Percentiles rank a stretch among this genome's conserved stretches.
These are phyloP conservation scores for Arenaria interpres DNA, from an alignment of 2,113 vertebrate species.

Conservation along the genomic window DNA sequence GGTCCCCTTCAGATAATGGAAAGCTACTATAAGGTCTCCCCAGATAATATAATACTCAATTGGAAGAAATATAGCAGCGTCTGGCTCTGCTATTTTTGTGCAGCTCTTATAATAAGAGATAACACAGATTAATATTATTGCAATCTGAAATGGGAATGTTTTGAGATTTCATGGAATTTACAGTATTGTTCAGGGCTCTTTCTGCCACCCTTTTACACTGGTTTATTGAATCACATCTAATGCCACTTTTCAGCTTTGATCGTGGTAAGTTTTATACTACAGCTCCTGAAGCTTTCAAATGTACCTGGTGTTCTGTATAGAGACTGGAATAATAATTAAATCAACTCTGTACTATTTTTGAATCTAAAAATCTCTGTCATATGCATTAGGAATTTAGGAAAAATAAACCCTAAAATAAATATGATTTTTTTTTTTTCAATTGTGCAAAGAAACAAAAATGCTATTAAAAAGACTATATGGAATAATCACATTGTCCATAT, in stretches of 20 bases:
- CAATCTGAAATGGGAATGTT: neutral
- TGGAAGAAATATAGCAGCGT: neutral
- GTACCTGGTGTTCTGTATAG: neutral
- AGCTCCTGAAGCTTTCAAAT: neutral
- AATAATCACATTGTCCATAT: neutral
- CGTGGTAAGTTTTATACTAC: neutral
- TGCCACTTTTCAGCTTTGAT: neutral
- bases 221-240: neutral
- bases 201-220: neutral
- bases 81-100: neutral
- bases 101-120: neutral
- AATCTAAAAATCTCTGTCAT: neutral
- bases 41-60: neutral
- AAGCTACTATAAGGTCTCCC: neutral
- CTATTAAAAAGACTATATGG: neutral
- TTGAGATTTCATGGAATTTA: neutral
- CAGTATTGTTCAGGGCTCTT: neutral
- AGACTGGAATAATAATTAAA: neutral
- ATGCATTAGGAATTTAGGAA: neutral
- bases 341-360: neutral
- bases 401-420: neutral
- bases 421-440: neutral
- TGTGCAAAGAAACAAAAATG: neutral
- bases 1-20: neutral
- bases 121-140: neutral